Percentiles rank a stretch among this genome's conserved stretches.
Evolutionary conservation across 1,140 invertebrate genomes (phyloP).

Genomic region (Procambarus virginalis): DNA sequence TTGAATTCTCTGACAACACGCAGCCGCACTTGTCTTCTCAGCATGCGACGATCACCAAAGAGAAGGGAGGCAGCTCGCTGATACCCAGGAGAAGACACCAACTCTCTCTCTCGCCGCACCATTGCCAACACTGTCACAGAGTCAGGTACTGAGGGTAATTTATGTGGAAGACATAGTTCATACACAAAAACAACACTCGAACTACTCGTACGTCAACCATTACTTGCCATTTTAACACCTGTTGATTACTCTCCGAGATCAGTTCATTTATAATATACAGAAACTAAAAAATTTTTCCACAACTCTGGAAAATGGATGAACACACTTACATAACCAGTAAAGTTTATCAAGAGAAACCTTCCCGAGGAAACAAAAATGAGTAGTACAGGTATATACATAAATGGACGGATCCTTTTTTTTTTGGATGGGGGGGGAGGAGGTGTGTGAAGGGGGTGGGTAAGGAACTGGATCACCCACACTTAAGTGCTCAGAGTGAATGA

Average conservation of each 20-base stretch:
- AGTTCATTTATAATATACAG: not conserved
- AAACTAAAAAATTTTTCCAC: not conserved
- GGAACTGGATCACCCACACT: too few species aligned
- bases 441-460: too few species aligned
- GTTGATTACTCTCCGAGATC: not conserved
- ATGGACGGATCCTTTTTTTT: too few species aligned
- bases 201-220: not conserved
- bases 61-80: slow-evolving; percentile 85
- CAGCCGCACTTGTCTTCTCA: slow-evolving; percentile 86
- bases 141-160: slow-evolving; percentile 19
- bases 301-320: not conserved
- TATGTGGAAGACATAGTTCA: not conserved
- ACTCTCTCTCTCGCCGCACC: slow-evolving; percentile 89
- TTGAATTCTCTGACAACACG: slow-evolving; percentile 95
- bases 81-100: slow-evolving; percentile 85
- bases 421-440: too few species aligned
- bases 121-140: slow-evolving; percentile 81
- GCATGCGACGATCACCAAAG: slow-evolving; percentile 84
- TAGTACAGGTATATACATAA: too few species aligned
- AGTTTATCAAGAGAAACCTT: too few species aligned
- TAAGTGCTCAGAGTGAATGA: too few species aligned
- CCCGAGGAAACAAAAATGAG: too few species aligned
- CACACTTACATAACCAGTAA: not conserved
- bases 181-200: not conserved
- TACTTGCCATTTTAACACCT: not conserved